Evolutionary conservation across 2,888 invertebrate genomes (phyloP).

Genomic region (Lepeophtheirus nordmannii): DNA sequence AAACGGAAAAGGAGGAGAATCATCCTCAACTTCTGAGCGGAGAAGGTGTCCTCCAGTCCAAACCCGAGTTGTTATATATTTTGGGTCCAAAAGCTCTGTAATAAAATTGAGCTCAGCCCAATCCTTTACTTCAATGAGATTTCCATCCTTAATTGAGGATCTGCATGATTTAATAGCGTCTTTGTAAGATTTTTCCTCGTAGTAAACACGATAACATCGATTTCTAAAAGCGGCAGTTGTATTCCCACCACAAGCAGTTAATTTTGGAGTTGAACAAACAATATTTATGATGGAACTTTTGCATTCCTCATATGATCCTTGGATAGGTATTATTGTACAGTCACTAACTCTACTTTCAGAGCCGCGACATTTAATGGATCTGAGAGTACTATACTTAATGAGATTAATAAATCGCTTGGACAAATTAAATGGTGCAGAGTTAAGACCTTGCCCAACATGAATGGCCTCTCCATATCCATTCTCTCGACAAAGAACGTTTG

Average conservation of each 20-base stretch:
- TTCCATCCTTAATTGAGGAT: not conserved
- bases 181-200: not conserved
- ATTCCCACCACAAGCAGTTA: not conserved
- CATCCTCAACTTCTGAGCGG: not conserved
- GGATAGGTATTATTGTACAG: not conserved
- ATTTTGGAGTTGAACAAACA: not conserved
- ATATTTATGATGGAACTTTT: not conserved
- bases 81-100: not conserved
- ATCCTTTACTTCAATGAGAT: not conserved
- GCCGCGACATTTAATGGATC: not conserved
- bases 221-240: not conserved
- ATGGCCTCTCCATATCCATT: not conserved
- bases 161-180: not conserved
- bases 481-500: constrained; percentile 1
- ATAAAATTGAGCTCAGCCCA: not conserved
- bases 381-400: not conserved
- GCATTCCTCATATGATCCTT: not conserved
- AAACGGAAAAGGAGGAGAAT: constrained; percentile 1
- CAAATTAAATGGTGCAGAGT: not conserved
- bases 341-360: not conserved
- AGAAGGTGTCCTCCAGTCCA: constrained; percentile 1
- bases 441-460: not conserved
- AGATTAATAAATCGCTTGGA: not conserved
- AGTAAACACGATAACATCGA: constrained; percentile 1
- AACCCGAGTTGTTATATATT: not conserved